Evolutionary conservation across 1,140 invertebrate genomes (phyloP).

Genomic region (Amyelois transitella): DNA sequence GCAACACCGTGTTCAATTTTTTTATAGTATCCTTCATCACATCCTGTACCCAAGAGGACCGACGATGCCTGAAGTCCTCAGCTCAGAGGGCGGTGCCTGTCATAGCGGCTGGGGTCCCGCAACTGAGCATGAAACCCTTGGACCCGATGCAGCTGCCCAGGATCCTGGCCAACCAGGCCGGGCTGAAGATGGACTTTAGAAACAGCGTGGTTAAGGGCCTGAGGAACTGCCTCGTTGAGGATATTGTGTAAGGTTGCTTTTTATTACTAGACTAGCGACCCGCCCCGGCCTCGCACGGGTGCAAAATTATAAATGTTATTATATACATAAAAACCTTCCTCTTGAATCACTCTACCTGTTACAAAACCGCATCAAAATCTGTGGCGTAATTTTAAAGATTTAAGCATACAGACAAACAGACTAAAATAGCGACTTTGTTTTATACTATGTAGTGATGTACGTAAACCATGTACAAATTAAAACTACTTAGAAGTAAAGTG

Average conservation of each 20-base stretch:
- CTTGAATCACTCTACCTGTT: no score
- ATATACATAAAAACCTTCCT: no score
- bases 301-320: no score
- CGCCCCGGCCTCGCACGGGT: no score
- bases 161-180: constrained; percentile 33
- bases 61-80: constrained; percentile 31
- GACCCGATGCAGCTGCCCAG: constrained; percentile 38
- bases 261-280: background rate
- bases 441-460: no score
- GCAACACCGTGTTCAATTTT: no score
- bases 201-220: constrained; percentile 42
- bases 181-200: constrained; percentile 39
- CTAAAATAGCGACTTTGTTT: no score
- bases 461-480: background rate
- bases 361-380: no score
- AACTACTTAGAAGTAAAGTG: no score
- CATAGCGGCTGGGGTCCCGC: constrained; percentile 35
- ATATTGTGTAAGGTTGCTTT: background rate
- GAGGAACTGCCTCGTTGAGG: constrained; percentile 29
- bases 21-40: constrained; percentile 38
- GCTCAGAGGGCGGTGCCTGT: constrained; percentile 32
- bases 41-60: constrained; percentile 42
- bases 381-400: no score
- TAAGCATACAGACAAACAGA: no score
- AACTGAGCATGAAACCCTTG: constrained; percentile 37